phyloP scores from a whole-genome alignment of 2,888 invertebrate genomes.

The Agrochola circellaris region DNA sequence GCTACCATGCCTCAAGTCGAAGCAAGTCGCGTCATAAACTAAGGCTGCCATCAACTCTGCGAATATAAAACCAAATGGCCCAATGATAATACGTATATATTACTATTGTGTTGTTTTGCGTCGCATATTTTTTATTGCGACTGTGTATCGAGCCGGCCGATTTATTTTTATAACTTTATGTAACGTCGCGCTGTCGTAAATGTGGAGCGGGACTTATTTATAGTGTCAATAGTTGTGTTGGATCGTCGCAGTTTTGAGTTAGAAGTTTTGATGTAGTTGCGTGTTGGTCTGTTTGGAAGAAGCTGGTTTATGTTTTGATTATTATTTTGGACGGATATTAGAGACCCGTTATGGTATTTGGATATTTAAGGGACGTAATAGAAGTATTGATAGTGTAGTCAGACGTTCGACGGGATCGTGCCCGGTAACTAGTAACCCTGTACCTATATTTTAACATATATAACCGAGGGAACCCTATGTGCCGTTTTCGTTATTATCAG shows the following conservation, averaged over 20 bases:
- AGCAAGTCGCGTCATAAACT: constrained; percentile 62
- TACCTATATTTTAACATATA: neutral
- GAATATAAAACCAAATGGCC: constrained; percentile 85
- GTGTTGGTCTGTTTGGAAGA: neutral
- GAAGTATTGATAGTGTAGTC: neutral
- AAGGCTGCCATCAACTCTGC: constrained; percentile 74
- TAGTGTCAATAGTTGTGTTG: constrained; percentile 58
- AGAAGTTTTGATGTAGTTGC: constrained; percentile 55
- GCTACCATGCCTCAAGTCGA: constrained; percentile 46
- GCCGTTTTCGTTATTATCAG: too few relatives aligned
- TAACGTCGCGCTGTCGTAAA: constrained; percentile 65
- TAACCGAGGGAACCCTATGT: too few relatives aligned
- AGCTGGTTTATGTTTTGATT: neutral
- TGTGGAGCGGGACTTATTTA: constrained; percentile 63
- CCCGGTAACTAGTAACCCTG: neutral
- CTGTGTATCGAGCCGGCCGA: constrained; percentile 73
- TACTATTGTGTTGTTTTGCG: constrained; percentile 81
- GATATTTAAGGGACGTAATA: neutral
- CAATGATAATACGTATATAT: constrained; percentile 83
- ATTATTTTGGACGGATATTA: constrained; percentile 1
- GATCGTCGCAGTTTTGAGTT: constrained; percentile 49
- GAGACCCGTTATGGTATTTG: neutral
- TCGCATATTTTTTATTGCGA: constrained; percentile 73
- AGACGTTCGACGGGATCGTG: too few relatives aligned
- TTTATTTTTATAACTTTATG: constrained; percentile 72